Evolutionary conservation across 1,140 invertebrate genomes (phyloP).

Genomic region (Plectrocnemia conspersa): DNA sequence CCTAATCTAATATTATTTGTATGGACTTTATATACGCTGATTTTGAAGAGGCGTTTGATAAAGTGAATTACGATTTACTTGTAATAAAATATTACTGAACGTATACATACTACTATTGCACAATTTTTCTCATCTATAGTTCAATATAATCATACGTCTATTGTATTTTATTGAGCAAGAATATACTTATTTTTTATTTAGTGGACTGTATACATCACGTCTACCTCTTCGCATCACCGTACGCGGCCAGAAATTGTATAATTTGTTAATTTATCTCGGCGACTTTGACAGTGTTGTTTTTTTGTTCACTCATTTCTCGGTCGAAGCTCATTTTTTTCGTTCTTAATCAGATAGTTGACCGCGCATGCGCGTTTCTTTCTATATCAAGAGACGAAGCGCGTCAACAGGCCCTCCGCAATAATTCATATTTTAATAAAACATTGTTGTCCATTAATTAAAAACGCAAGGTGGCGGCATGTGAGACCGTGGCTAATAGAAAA

Average conservation of each 20-base stretch:
- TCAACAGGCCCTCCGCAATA: constrained; percentile 19
- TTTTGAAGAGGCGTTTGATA: too few relatives aligned
- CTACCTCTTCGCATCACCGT: constrained; percentile 20
- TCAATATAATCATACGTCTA: too few relatives aligned
- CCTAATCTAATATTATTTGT: too few relatives aligned
- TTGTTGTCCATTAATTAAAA: constrained; percentile 12
- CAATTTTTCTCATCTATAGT: too few relatives aligned
- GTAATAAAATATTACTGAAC: too few relatives aligned
- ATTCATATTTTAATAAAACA: constrained; percentile 17
- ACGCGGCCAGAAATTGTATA: constrained; percentile 31
- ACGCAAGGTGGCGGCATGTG: constrained; percentile 10
- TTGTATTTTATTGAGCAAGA: too few relatives aligned
- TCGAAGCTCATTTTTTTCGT: not conserved
- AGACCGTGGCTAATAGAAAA: constrained; percentile 30
- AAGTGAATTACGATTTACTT: too few relatives aligned
- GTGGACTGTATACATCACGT: too few relatives aligned
- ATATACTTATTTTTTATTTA: too few relatives aligned
- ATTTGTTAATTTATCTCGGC: constrained; percentile 35
- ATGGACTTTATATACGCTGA: too few relatives aligned
- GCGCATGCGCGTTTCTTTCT: constrained; percentile 9
- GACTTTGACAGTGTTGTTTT: constrained; percentile 31
- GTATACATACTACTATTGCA: too few relatives aligned
- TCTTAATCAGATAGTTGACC: constrained; percentile 25
- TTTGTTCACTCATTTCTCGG: not conserved
- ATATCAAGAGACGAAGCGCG: constrained; percentile 27